Percentiles rank a stretch among this genome's conserved stretches.
phyloP scores from a whole-genome alignment of 2,113 vertebrate genomes.

The Puma concolor region DNA sequence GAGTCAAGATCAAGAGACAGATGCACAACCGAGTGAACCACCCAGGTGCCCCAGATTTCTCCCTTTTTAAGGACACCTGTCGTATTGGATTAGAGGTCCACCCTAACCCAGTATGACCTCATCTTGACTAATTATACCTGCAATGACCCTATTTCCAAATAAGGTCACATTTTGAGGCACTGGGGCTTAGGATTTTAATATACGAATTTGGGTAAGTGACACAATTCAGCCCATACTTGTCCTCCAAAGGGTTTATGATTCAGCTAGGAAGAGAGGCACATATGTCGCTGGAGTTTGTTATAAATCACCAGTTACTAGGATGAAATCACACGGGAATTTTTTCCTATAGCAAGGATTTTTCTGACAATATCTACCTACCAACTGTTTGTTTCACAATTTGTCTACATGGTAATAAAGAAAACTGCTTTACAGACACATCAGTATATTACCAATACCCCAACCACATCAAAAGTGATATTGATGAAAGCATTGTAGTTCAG shows the following conservation, averaged over 20 bases:
- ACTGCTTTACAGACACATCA: not conserved
- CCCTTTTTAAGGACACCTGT: not conserved
- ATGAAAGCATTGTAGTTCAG: not conserved
- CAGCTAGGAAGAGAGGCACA: not conserved
- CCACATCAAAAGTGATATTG: not conserved
- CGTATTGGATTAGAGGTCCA: not conserved
- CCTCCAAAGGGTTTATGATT: not conserved
- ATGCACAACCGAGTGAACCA: too few relatives aligned
- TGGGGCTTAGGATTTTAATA: not conserved
- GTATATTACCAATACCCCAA: not conserved
- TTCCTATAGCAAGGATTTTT: constrained; percentile 30
- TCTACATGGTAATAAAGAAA: constrained; percentile 24
- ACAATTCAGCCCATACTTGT: not conserved
- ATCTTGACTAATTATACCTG: not conserved
- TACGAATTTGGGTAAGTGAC: not conserved
- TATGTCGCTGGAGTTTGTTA: not conserved
- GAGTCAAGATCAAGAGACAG: too few relatives aligned
- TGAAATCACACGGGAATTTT: constrained; percentile 49
- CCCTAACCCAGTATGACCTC: not conserved
- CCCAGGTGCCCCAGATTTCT: too few relatives aligned
- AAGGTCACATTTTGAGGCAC: not conserved
- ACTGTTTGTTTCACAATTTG: constrained; percentile 28
- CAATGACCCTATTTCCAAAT: not conserved
- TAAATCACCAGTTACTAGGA: not conserved
- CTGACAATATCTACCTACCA: not conserved